Evolutionary conservation across 2,113 vertebrate species (phyloP).

Genomic region (Tiliqua scincoides): DNA sequence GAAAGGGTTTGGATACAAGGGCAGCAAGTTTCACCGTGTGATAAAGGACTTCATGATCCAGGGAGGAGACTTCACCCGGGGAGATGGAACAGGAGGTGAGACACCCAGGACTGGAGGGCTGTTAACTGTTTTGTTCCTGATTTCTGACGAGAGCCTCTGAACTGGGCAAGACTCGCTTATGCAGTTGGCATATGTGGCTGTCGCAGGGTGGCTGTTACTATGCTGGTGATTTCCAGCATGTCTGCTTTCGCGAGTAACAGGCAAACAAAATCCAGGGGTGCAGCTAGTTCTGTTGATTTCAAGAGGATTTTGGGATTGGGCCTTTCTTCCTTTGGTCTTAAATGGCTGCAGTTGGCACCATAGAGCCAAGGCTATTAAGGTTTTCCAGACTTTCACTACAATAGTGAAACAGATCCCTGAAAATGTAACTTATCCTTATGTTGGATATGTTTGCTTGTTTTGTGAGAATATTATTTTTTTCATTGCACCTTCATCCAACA

Average conservation of each 20-base stretch:
- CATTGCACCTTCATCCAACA: too few species aligned
- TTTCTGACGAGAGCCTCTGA: neutral
- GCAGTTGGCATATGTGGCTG: neutral
- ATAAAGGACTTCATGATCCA: conserved; percentile 99
- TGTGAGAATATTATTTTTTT: neutral
- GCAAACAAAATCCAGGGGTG: neutral
- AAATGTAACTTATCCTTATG: neutral
- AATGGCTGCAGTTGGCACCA: neutral
- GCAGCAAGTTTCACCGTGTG: conserved; percentile 95
- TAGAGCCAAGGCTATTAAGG: too few species aligned
- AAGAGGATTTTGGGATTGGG: neutral
- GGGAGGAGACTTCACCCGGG: conserved; percentile 95
- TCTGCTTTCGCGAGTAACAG: neutral
- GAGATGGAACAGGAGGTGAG: conserved; percentile 96
- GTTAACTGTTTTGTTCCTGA: neutral
- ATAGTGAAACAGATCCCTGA: neutral
- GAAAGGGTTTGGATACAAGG: conserved; percentile 98
- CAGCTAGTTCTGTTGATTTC: neutral
- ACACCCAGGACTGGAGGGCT: neutral
- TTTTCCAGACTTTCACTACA: neutral
- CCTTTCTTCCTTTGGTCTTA: neutral
- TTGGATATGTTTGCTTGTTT: neutral
- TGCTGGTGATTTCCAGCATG: neutral
- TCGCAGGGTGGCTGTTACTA: neutral
- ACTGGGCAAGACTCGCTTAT: neutral